phyloP scores from a whole-genome alignment of 1,140 invertebrate species.

The Drosophila bocqueti region DNA sequence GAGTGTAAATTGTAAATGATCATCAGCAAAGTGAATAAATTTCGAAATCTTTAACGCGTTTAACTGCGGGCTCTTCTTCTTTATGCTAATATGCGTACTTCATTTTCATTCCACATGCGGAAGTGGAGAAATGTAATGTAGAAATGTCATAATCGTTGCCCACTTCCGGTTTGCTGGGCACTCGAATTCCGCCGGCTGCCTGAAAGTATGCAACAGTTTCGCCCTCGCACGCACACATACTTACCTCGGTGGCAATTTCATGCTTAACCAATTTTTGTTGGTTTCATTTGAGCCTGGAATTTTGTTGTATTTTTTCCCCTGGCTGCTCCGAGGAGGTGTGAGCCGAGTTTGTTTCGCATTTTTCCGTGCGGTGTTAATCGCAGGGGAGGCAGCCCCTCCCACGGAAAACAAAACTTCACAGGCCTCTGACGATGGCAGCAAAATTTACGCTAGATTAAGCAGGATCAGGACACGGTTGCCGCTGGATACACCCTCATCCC shows the following conservation, averaged over 20 bases:
- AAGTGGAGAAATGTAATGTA: conserved; percentile 11
- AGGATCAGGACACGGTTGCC: conserved; percentile 39
- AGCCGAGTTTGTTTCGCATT: conserved; percentile 58
- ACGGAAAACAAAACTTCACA: conserved; percentile 34
- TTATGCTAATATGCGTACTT: not conserved
- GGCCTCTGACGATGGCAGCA: conserved; percentile 58
- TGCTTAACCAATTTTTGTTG: conserved; percentile 80
- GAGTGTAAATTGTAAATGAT: conserved; percentile 66
- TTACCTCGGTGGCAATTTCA: conserved; percentile 62
- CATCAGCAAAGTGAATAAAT: conserved; percentile 73
- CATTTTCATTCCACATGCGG: conserved; percentile 19
- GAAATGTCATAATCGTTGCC: conserved; percentile 59
- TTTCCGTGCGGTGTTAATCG: conserved; percentile 71
- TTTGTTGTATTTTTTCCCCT: conserved; percentile 41
- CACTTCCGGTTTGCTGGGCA: conserved; percentile 54
- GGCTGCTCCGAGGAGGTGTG: conserved; percentile 62
- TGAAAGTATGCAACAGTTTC: conserved; percentile 67
- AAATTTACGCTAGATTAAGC: conserved; percentile 79
- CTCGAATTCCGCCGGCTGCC: conserved; percentile 47
- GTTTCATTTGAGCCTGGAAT: conserved; percentile 66
- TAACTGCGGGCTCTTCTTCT: conserved; percentile 6
- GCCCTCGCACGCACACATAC: conserved; percentile 1
- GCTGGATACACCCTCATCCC: not conserved
- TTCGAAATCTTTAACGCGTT: conserved; percentile 83
- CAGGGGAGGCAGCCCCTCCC: conserved; percentile 19